Conservation (phyloP, 2,113 vertebrate species). For the Pelvicachromis taeniatus region DNA sequence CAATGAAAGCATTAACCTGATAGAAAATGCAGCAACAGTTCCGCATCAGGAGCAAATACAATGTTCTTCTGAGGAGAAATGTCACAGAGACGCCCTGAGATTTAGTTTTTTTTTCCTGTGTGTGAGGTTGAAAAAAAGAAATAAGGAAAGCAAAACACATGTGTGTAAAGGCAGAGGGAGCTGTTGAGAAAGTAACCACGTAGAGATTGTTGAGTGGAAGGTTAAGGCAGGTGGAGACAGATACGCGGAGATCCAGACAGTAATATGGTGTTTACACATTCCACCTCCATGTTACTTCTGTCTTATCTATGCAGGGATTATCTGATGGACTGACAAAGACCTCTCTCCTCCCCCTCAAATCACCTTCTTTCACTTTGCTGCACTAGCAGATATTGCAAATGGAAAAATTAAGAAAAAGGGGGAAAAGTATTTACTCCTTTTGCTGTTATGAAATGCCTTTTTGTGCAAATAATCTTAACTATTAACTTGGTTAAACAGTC, state of each 20-base stretch:
- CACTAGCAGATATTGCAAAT: not conserved
- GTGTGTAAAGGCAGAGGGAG: not conserved
- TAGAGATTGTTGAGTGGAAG: not conserved
- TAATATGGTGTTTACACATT: slow-evolving; percentile 52
- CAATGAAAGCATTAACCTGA: not conserved
- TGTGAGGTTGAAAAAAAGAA: not conserved
- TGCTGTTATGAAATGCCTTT: not conserved
- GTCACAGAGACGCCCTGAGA: not conserved
- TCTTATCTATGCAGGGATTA: slow-evolving; percentile 33
- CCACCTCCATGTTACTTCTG: slow-evolving; percentile 22
- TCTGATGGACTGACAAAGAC: slow-evolving; percentile 39
- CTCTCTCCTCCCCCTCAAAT: not conserved
- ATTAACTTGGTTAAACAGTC: not conserved
- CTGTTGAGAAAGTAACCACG: not conserved
- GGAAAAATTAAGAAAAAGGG: not conserved
- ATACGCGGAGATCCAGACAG: slow-evolving; percentile 38
- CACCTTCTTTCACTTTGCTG: not conserved
- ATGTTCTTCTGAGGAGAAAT: slow-evolving; percentile 1
- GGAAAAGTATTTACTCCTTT: not conserved
- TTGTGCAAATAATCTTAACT: not conserved
- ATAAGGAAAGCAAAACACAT: not conserved
- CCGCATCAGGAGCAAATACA: not conserved
- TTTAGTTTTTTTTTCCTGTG: not conserved
- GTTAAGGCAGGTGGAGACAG: slow-evolving; percentile 3
- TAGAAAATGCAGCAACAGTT: not conserved